Conservation (phyloP, 2,888 invertebrate genomes). For the Tolmerus cingulatus region DNA sequence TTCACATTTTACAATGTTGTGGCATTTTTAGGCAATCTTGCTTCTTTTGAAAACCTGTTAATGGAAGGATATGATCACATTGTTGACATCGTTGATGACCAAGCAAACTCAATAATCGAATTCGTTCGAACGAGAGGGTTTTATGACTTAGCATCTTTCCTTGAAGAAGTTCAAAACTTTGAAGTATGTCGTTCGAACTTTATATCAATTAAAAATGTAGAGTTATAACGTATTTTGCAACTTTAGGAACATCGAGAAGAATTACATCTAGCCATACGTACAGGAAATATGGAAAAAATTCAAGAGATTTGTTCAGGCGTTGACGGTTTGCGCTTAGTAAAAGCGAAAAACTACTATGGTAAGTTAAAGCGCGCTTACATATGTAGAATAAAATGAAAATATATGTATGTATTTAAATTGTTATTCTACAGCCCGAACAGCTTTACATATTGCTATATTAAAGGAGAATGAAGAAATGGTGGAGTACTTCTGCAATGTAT, state of each 20-base stretch:
- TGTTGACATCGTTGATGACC: constrained; percentile 78
- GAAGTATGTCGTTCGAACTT: constrained; percentile 67
- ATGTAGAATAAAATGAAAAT: not conserved
- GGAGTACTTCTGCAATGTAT: constrained; percentile 75
- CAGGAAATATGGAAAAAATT: constrained; percentile 70
- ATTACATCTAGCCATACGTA: constrained; percentile 76
- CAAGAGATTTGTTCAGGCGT: constrained; percentile 65
- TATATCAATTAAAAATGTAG: not conserved
- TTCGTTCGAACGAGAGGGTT: constrained; percentile 75
- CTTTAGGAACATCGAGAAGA: constrained; percentile 75
- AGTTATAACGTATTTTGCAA: not conserved
- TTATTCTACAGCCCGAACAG: constrained; percentile 71
- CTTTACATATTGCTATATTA: constrained; percentile 87
- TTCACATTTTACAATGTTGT: not conserved
- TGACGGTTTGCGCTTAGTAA: constrained; percentile 58
- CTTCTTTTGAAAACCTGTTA: constrained; percentile 68
- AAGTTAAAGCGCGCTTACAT: not conserved
- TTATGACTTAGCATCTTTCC: constrained; percentile 72
- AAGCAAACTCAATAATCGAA: constrained; percentile 73
- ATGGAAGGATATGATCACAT: constrained; percentile 89
- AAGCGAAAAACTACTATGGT: constrained; percentile 63
- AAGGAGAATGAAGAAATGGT: constrained; percentile 84
- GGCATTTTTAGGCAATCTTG: constrained; percentile 68
- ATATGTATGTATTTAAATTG: not conserved
- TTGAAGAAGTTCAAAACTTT: constrained; percentile 76